Evolutionary conservation across 2,113 vertebrate genomes (phyloP).

Genomic region (Caranx melampygus): DNA sequence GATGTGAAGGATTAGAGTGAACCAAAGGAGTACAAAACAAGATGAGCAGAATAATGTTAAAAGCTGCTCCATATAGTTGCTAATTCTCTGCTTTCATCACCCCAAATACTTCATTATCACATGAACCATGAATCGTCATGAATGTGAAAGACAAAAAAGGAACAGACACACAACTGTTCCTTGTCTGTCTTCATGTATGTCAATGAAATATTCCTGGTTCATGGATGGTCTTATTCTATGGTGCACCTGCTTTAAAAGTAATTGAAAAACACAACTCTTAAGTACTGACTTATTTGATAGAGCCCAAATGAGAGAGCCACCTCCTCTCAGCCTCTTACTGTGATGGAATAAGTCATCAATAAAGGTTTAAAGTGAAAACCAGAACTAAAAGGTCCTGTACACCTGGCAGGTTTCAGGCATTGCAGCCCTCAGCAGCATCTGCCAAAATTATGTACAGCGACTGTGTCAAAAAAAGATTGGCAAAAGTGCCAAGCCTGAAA

Average conservation of each 20-base stretch:
- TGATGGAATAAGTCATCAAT: not conserved
- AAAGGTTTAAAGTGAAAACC: constrained; percentile 9
- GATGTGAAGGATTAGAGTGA: too few species aligned
- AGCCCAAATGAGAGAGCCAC: not conserved
- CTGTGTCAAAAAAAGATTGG: not conserved
- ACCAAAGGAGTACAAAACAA: too few species aligned
- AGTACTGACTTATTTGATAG: not conserved
- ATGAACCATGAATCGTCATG: too few species aligned
- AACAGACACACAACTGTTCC: too few species aligned
- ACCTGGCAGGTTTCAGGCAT: not conserved
- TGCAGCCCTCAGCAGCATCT: not conserved
- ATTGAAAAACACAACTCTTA: constrained; percentile 7
- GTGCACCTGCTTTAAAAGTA: constrained; percentile 9
- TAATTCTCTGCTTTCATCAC: too few species aligned
- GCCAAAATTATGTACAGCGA: not conserved
- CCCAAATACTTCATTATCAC: too few species aligned
- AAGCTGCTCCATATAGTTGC: too few species aligned
- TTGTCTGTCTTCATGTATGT: not conserved
- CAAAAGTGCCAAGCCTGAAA: not conserved
- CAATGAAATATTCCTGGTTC: not conserved
- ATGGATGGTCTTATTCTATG: not conserved
- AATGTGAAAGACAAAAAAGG: too few species aligned
- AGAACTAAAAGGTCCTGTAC: not conserved
- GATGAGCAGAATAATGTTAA: too few species aligned
- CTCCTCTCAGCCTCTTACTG: not conserved